Evolutionary conservation across 2,888 invertebrate genomes (phyloP).

Genomic region (Rotaria sp.): DNA sequence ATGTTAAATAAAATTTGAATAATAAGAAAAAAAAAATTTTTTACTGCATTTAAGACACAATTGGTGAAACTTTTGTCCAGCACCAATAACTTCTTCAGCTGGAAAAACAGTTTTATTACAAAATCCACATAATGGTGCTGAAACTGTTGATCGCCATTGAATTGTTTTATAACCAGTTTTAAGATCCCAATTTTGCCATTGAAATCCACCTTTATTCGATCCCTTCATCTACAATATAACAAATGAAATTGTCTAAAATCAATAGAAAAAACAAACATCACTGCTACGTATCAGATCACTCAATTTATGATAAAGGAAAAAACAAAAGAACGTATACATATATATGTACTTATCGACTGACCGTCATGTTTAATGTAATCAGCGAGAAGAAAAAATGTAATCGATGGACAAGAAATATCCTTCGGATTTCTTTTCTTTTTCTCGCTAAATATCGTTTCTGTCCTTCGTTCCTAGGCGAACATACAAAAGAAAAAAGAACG

Average conservation of each 20-base stretch:
- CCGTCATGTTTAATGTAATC: neutral
- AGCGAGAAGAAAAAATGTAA: neutral
- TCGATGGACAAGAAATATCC: no score
- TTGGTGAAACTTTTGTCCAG: conserved; percentile 39
- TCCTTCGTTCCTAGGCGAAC: neutral
- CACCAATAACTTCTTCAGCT: conserved; percentile 35
- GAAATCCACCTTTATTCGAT: neutral
- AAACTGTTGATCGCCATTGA: neutral
- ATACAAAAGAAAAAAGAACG: neutral
- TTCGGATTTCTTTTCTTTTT: no score
- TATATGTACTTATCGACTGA: neutral
- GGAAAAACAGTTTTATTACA: conserved; percentile 37
- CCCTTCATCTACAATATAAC: neutral
- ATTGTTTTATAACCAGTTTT: neutral
- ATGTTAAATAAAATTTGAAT: neutral
- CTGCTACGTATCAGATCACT: neutral
- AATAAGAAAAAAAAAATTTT: neutral
- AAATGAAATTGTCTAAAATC: no score
- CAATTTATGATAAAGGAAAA: neutral
- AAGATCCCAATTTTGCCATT: neutral
- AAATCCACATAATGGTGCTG: conserved; percentile 31
- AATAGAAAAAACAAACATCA: no score
- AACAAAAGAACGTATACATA: neutral
- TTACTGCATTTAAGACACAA: conserved; percentile 36
- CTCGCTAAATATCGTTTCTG: no score